Evolutionary conservation across 2,113 vertebrate genomes (phyloP), one percentile per base, ranked within the genome.

Genomic region (Carettochelys insculpta): DNA sequence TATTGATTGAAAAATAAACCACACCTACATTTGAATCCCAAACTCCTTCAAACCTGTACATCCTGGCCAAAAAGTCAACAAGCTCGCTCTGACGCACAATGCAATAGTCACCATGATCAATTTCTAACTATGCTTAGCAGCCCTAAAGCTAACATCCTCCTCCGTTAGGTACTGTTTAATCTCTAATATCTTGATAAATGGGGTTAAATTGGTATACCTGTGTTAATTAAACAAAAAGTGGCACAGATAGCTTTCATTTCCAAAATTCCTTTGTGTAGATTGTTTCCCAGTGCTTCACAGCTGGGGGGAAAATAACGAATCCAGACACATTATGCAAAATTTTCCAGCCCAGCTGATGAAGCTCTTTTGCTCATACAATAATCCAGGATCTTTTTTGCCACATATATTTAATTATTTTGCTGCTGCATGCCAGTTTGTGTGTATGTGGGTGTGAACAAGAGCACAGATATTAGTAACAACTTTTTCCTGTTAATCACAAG

Each of bases 181-280:
- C 80, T 90, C 71, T 54, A n/a, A 87, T 58, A 91, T 68, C 88
- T 94, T 93, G 86, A 93, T 92, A 96, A 96, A 94, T 65, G 89
- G 93, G 87, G 73, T 96, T 93, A 94, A 95, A 89, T 81, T 22
- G 51, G 82, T 88, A 93, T 89, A 93, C 87, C 76, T 77, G 41
- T 76, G 73, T 89, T 91, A 96, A 95, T 96, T 95, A 97, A 93
- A 95, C 71, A 80, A 87, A 73, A 88, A 83, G 94, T 71, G 77
- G 89, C 86, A 92, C 58, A 87, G 92, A 68, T 52, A 90, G 94
- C 51, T 89, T 94, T 94, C 83, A 17, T 75, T 96, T 82, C 85
- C 58, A 65, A 61, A 93, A 38, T 89, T 95, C 68, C 89, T 94
- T 92, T 58, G 27, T 61, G 79, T 65, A 86, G 83, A 90, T 91